Evolutionary conservation across 2,888 invertebrate genomes (phyloP).

Genomic region (Pediacus dermestoides): DNA sequence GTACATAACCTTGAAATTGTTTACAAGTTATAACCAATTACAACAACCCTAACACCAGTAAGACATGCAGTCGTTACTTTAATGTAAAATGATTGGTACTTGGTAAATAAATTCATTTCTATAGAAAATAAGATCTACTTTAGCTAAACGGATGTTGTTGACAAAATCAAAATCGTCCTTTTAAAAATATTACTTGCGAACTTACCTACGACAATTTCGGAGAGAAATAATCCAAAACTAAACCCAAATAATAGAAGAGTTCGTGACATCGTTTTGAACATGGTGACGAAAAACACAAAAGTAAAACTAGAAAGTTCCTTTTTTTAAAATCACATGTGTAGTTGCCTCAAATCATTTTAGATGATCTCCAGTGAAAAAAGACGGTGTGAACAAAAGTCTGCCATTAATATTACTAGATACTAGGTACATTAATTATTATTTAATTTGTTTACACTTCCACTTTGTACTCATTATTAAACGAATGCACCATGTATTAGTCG

Average conservation of each 20-base stretch:
- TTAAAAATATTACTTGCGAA: conserved; percentile 12
- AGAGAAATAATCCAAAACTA: conserved; percentile 39
- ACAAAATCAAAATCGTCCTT: too few relatives aligned
- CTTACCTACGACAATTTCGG: conserved; percentile 42
- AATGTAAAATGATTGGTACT: too few relatives aligned
- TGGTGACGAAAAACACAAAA: conserved; percentile 21
- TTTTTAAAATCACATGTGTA: conserved; percentile 11
- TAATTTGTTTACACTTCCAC: conserved; percentile 28
- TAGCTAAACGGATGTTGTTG: not conserved
- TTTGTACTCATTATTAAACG: conserved; percentile 12
- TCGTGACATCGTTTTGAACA: conserved; percentile 34
- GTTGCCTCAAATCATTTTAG: conserved; percentile 33
- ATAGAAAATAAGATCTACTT: not conserved
- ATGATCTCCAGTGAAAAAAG: conserved; percentile 34
- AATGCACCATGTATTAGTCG: conserved; percentile 10
- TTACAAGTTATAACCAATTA: conserved; percentile 8
- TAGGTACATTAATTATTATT: conserved; percentile 29
- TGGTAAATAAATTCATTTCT: not conserved
- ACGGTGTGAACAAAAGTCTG: conserved; percentile 38
- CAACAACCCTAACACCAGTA: conserved; percentile 3
- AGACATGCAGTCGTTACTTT: not conserved
- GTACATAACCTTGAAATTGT: conserved; percentile 16
- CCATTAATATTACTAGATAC: conserved; percentile 35
- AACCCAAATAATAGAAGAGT: conserved; percentile 38
- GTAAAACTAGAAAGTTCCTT: conserved; percentile 22